Evolutionary conservation across 1,140 invertebrate genomes (phyloP).

Genomic region (Drosophila simulans): DNA sequence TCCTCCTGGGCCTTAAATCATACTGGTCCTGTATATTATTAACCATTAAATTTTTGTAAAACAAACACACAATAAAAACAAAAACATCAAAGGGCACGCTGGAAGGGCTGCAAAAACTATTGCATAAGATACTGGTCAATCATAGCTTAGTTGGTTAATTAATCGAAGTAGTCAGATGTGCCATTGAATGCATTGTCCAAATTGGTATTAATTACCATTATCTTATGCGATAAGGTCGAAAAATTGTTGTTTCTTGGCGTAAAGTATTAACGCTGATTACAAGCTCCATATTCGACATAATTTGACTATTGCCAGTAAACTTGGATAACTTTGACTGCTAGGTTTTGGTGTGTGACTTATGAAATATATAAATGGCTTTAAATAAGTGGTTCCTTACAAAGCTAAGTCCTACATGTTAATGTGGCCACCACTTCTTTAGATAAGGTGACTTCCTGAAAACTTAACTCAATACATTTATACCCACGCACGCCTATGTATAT

Average conservation of each 20-base stretch:
- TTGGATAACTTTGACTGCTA: constrained; percentile 19
- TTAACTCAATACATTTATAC: too few relatives aligned
- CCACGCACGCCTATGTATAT: too few relatives aligned
- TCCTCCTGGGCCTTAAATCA: not conserved
- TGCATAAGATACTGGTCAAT: constrained; percentile 15
- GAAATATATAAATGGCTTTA: too few relatives aligned
- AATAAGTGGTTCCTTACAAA: too few relatives aligned
- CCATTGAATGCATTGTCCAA: not conserved
- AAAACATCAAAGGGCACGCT: constrained; percentile 25
- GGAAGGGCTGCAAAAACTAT: constrained; percentile 28
- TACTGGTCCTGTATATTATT: constrained; percentile 14
- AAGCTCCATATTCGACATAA: constrained; percentile 16
- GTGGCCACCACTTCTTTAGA: too few relatives aligned
- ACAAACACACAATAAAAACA: constrained; percentile 13
- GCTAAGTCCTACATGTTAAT: too few relatives aligned
- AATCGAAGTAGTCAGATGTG: constrained; percentile 17
- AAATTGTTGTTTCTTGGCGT: not conserved
- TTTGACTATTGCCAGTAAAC: constrained; percentile 4
- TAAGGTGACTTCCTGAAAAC: too few relatives aligned
- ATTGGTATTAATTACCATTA: constrained; percentile 1
- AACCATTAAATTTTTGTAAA: constrained; percentile 8
- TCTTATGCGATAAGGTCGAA: not conserved
- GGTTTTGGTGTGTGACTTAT: not conserved
- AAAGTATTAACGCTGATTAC: constrained; percentile 34
- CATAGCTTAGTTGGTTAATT: constrained; percentile 17